A percentile compares a stretch with the other conserved stretches of the same genome.
Conservation (phyloP, 2,888 invertebrate species). For the Malthinus seriepunctatus region DNA sequence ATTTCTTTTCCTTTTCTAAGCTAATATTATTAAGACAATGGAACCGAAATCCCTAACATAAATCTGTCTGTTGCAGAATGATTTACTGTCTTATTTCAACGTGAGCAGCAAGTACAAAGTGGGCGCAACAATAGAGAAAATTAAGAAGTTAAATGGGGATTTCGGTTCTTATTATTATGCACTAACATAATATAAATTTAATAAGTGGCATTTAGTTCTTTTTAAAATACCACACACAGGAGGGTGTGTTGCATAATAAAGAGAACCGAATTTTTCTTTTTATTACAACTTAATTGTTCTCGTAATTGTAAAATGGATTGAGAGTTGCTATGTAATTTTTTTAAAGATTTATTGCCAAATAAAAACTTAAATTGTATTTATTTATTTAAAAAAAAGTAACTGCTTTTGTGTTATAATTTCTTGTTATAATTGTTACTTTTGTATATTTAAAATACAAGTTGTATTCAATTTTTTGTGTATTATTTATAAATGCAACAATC, state of each 20-base stretch:
- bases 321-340: no score
- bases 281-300: conserved; percentile 1
- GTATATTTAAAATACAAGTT: no score
- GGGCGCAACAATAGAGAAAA: conserved; percentile 9
- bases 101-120: conserved; percentile 46
- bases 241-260: conserved; percentile 34
- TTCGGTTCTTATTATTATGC: conserved; percentile 48
- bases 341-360: no score
- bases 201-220: conserved; percentile 2
- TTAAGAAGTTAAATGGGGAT: conserved; percentile 37
- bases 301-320: no score
- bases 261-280: conserved; percentile 35
- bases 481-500: no score
- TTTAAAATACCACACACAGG: not conserved
- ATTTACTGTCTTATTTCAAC: conserved; percentile 65
- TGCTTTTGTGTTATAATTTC: no score
- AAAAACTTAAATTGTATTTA: no score
- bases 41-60: conserved; percentile 51
- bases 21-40: conserved; percentile 16
- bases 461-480: no score
- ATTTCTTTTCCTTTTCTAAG: no score
- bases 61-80: conserved; percentile 62
- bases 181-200: conserved; percentile 18
- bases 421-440: no score
- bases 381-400: no score